Base-by-base conservation (phyloP, 1,140 invertebrate genomes). In the Cryptotermes secundus region DNA sequence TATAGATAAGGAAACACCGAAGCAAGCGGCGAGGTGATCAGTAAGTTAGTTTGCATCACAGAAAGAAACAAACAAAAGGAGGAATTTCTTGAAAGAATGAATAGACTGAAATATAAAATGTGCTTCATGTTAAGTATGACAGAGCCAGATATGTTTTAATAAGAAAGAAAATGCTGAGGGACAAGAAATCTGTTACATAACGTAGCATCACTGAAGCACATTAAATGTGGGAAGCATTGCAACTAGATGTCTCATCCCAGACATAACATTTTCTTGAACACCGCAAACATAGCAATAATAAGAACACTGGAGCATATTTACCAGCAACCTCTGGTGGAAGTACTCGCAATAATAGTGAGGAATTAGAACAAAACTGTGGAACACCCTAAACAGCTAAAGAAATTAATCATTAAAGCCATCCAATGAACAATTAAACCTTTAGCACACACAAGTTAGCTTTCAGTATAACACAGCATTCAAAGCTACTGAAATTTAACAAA, bases 21-120 rank as follows among this genome's bases (percentile, higher is more conserved):
- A 79, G 83, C 59, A 79, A 79, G 83, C 59, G 83, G 34, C 72
- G 24, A 72, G 83, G 38, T 82, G 81, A n/a, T n/a, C 59, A 72
- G 14, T 16, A 31, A 72, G 26, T 72, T 72, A n/a, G 16, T 14
- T 19, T 49, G 45, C 45, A 49, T 49, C 45, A 49, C 45, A 49
- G 26, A 72, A 72, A 26, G 9, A 72, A 72, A 72, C 2, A n/a
- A 72, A 72, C 0, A 26, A 72, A n/a, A 72, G n/a, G 26, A 72
- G n/a, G 59, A 72, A 7, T 72, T 72, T 26, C 26, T 9, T 26
- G 59, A 72, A 72, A 31, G n/a, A 31, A 26, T 72, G 59, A n/a
- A 9, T n/a, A 31, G 31, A 72, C 26, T 72, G 26, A 72, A 72
- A 31, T 72, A n/a, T 72, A 72, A 16, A 72, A 72, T 72, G 59